Conservation (phyloP, 2,888 invertebrate genomes). For the Drosophila kanekoi region DNA sequence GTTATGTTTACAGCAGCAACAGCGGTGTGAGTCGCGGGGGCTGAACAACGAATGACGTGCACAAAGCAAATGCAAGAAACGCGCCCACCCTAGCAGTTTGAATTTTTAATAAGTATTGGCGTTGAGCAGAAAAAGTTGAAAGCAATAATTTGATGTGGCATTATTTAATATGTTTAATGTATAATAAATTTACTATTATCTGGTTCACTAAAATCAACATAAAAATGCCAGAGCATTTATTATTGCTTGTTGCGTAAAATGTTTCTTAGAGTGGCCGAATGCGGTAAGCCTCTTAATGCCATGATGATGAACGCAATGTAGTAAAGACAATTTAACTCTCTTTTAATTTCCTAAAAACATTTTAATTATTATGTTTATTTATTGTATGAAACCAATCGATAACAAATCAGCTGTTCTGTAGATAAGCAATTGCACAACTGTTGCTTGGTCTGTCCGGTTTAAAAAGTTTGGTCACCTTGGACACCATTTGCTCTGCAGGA, state of each 20-base stretch:
- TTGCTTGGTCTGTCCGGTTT: not conserved
- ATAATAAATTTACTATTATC: no score
- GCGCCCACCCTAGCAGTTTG: conserved; percentile 20
- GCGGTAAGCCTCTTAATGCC: not conserved
- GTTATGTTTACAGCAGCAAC: conserved; percentile 56
- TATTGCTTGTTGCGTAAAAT: not conserved
- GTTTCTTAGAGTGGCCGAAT: not conserved
- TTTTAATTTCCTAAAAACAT: not conserved
- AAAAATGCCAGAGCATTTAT: not conserved
- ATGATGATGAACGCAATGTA: not conserved
- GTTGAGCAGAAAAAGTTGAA: not conserved
- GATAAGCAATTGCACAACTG: conserved; percentile 2
- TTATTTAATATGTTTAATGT: no score
- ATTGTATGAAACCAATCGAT: not conserved
- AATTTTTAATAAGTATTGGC: not conserved
- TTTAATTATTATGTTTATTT: not conserved
- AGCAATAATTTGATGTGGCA: not conserved
- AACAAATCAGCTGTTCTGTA: conserved; percentile 2
- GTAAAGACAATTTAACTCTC: not conserved
- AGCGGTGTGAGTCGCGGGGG: conserved; percentile 27
- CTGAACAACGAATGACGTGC: conserved; percentile 47
- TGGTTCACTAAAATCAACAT: not conserved
- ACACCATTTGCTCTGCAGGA: not conserved
- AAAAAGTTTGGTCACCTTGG: not conserved
- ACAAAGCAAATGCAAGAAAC: conserved; percentile 41